Evolutionary conservation across 1,140 invertebrate species (phyloP).

Genomic region (Camponotus floridanus): DNA sequence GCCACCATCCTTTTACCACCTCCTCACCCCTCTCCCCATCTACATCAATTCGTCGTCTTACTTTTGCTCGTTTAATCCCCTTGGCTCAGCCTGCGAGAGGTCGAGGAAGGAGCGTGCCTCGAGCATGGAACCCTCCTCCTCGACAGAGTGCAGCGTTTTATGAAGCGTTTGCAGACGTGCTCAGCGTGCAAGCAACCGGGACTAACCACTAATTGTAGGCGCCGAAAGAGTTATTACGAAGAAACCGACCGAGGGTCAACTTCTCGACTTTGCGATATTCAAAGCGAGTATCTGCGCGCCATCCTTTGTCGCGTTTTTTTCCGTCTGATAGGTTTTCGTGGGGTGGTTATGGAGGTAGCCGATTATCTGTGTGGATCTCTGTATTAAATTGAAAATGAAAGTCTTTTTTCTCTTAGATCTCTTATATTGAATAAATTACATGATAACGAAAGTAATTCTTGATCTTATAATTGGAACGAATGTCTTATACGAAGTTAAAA

Average conservation of each 20-base stretch:
- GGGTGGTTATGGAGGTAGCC: neutral
- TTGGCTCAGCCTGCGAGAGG: neutral
- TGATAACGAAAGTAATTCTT: slow-evolving; percentile 30
- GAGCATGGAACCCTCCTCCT: neutral
- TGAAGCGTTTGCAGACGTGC: slow-evolving; percentile 80
- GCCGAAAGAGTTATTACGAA: slow-evolving; percentile 75
- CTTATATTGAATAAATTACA: slow-evolving; percentile 26
- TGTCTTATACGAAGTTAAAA: slow-evolving; percentile 9
- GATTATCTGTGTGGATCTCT: neutral
- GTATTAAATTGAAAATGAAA: neutral
- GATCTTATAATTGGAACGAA: slow-evolving; percentile 1
- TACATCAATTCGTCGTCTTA: slow-evolving; percentile 15
- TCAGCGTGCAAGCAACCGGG: slow-evolving; percentile 68
- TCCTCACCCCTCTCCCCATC: neutral
- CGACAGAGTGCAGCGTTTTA: slow-evolving; percentile 74
- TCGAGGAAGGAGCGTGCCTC: slow-evolving; percentile 26
- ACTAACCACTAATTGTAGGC: slow-evolving; percentile 80
- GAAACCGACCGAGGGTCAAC: slow-evolving; percentile 46
- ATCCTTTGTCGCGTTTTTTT: slow-evolving; percentile 15
- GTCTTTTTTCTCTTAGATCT: slow-evolving; percentile 17
- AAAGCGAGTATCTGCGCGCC: slow-evolving; percentile 37
- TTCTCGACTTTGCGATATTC: slow-evolving; percentile 61
- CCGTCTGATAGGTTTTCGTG: slow-evolving; percentile 1
- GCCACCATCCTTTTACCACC: neutral
- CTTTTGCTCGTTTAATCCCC: slow-evolving; percentile 49